Conservation (phyloP, 2,113 vertebrate species). For the Neolamprologus kungweensis region DNA sequence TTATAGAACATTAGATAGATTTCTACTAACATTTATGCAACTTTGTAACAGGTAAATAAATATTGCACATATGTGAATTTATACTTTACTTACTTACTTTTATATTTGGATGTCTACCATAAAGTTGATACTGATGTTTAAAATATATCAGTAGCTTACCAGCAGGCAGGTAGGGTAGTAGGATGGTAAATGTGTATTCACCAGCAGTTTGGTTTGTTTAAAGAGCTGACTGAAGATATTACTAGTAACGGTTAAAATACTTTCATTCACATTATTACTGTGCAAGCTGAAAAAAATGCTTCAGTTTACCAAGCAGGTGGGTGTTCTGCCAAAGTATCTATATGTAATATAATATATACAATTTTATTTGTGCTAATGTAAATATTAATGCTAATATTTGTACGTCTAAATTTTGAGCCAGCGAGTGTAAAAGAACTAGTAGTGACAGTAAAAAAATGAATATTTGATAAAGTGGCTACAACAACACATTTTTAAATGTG, state of each 20-base stretch:
- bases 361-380: neutral
- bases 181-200: neutral
- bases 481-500: neutral
- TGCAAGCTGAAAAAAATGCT: neutral
- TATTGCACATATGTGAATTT: neutral
- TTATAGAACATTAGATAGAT: neutral
- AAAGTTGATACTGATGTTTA: neutral
- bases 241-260: neutral
- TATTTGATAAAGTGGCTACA: neutral
- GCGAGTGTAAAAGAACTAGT: neutral
- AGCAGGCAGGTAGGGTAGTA: neutral
- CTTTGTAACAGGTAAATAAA: neutral
- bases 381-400: neutral
- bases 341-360: neutral
- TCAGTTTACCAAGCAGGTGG: neutral
- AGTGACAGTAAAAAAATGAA: neutral
- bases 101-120: neutral
- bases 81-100: neutral
- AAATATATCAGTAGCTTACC: neutral
- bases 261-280: neutral
- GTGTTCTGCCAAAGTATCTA: neutral
- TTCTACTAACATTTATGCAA: neutral
- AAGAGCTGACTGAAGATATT: neutral
- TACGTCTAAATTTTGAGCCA: neutral
- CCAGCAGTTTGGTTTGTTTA: neutral